Evolutionary conservation across 2,888 invertebrate species (phyloP).

Genomic region (Conistra vaccinii): DNA sequence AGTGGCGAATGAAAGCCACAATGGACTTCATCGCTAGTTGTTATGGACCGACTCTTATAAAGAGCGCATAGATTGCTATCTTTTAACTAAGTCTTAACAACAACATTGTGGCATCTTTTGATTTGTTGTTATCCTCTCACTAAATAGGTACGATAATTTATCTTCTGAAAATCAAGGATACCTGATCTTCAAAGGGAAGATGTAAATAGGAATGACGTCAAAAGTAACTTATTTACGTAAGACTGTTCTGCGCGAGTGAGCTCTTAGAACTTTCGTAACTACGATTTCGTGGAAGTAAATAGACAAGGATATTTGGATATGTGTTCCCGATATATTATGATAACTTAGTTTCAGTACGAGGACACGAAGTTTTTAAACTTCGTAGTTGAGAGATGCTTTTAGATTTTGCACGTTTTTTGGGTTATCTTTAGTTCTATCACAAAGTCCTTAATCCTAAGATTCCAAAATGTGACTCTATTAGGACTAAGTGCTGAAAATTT

Average conservation of each 20-base stretch:
- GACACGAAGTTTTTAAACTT: constrained; percentile 25
- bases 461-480: background rate
- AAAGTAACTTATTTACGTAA: constrained; percentile 42
- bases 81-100: constrained; percentile 14
- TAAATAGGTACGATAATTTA: constrained; percentile 24
- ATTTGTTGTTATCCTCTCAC: constrained; percentile 15
- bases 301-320: constrained; percentile 5
- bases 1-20: constrained; percentile 23
- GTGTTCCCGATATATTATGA: constrained; percentile 19
- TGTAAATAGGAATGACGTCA: constrained; percentile 50
- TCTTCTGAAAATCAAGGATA: constrained; percentile 27
- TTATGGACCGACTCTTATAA: constrained; percentile 12
- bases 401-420: background rate
- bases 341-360: constrained; percentile 11
- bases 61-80: constrained; percentile 18
- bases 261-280: constrained; percentile 26
- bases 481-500: background rate
- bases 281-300: constrained; percentile 22
- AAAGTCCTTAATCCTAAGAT: background rate
- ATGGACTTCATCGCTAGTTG: constrained; percentile 16
- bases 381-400: background rate
- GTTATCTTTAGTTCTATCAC: background rate
- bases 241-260: constrained; percentile 24
- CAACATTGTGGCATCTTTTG: background rate
- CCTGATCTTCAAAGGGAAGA: constrained; percentile 37